phyloP scores from a whole-genome alignment of 30 jellyfish, hydroid and myxozoan genomes.

The Aurelia coerulea region DNA sequence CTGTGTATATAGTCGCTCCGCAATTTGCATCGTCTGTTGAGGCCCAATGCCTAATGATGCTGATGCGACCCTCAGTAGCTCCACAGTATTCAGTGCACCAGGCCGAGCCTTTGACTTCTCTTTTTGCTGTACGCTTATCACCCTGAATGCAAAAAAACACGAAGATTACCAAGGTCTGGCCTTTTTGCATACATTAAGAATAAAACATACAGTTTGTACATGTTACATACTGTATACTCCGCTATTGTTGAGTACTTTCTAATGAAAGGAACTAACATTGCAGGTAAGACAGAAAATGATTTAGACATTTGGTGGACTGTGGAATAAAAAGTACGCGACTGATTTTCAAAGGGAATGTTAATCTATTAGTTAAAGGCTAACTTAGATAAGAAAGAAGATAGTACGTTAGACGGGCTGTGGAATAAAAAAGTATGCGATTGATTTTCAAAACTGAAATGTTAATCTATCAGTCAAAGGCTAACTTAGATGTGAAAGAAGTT shows the following conservation, averaged over 20 bases:
- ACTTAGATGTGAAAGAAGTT: too few species aligned
- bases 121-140: conserved; percentile 58
- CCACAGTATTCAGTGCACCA: conserved; percentile 93
- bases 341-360: too few species aligned
- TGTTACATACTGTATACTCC: not conserved
- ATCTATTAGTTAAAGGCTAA: too few species aligned
- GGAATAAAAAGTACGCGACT: too few species aligned
- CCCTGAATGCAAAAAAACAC: conserved; percentile 32
- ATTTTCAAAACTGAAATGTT: too few species aligned
- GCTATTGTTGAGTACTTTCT: not conserved
- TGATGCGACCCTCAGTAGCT: conserved; percentile 92
- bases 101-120: conserved; percentile 89
- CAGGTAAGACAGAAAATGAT: too few species aligned
- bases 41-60: conserved; percentile 97
- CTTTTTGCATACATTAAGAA: not conserved
- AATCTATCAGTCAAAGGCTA: too few species aligned
- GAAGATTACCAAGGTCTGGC: not conserved
- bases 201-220: too few species aligned
- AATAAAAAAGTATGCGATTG: too few species aligned
- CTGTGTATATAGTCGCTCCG: conserved; percentile 93
- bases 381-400: too few species aligned
- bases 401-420: too few species aligned
- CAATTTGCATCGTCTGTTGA: conserved; percentile 96
- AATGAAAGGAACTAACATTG: not conserved
- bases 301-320: too few species aligned